Conservation (phyloP, 2,888 invertebrate genomes). For the Drosophila fungiperda region DNA sequence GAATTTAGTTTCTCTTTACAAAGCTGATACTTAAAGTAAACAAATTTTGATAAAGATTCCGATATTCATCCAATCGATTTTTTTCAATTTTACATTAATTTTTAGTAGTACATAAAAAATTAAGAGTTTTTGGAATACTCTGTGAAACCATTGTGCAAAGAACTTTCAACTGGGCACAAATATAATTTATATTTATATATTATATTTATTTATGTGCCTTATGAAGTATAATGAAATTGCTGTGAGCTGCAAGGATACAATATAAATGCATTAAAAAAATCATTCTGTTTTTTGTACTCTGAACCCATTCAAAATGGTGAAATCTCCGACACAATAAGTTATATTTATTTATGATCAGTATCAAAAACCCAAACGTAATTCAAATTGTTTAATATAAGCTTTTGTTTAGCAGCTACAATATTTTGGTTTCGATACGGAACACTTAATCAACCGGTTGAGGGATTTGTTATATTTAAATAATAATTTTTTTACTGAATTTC, state of each 20-base stretch:
- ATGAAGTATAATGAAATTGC: too few relatives aligned
- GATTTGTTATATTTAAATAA: not conserved
- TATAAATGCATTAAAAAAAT: too few relatives aligned
- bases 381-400: not conserved
- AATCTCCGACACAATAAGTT: not conserved
- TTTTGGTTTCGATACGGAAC: not conserved
- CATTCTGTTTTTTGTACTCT: not conserved
- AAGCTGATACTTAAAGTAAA: not conserved
- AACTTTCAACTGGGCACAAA: not conserved
- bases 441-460: not conserved
- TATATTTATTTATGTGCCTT: not conserved
- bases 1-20: not conserved
- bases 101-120: too few relatives aligned
- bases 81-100: too few relatives aligned
- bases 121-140: not conserved
- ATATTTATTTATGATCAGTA: not conserved
- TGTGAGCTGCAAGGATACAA: too few relatives aligned
- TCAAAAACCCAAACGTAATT: not conserved
- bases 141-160: not conserved
- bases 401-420: not conserved
- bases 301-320: not conserved
- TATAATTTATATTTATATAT: not conserved
- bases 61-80: too few relatives aligned
- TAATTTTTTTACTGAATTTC: not conserved
- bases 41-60: not conserved